phyloP scores from a whole-genome alignment of 2,888 invertebrate genomes.

The Ctenicera cuprea region DNA sequence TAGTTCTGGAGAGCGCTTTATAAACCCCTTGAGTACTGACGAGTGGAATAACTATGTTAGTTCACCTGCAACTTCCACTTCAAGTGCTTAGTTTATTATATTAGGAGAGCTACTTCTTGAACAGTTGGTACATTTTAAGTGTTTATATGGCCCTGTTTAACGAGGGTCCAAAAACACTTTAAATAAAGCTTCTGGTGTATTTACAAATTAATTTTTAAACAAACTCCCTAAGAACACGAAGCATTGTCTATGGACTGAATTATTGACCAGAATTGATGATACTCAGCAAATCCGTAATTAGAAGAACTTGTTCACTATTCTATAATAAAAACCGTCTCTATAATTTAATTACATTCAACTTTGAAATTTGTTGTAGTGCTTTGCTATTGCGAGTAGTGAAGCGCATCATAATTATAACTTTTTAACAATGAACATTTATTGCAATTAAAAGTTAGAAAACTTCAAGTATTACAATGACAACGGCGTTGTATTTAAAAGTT shows the following conservation, averaged over 20 bases:
- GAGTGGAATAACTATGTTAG: slow-evolving; percentile 50
- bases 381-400: not conserved
- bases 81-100: slow-evolving; percentile 46
- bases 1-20: slow-evolving; percentile 41
- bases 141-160: slow-evolving; percentile 43
- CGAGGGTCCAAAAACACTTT: slow-evolving; percentile 35
- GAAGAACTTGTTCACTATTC: not conserved
- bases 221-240: not conserved
- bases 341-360: not conserved
- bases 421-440: slow-evolving; percentile 32
- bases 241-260: not conserved
- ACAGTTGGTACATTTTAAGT: slow-evolving; percentile 39
- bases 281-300: not conserved
- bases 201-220: slow-evolving; percentile 7
- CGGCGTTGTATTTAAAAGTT: not conserved
- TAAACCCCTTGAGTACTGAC: slow-evolving; percentile 42
- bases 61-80: slow-evolving; percentile 47
- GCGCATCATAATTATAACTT: slow-evolving; percentile 39
- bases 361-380: slow-evolving; percentile 7
- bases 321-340: not conserved
- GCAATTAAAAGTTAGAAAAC: slow-evolving; percentile 26
- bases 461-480: slow-evolving; percentile 22
- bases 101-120: slow-evolving; percentile 44
- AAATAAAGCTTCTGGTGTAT: slow-evolving; percentile 11
- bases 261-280: not conserved